A percentile compares a stretch with the other conserved stretches of the same genome.
Evolutionary conservation across 1,140 invertebrate species (phyloP).

Genomic region (Schlechtendalia chinensis): DNA sequence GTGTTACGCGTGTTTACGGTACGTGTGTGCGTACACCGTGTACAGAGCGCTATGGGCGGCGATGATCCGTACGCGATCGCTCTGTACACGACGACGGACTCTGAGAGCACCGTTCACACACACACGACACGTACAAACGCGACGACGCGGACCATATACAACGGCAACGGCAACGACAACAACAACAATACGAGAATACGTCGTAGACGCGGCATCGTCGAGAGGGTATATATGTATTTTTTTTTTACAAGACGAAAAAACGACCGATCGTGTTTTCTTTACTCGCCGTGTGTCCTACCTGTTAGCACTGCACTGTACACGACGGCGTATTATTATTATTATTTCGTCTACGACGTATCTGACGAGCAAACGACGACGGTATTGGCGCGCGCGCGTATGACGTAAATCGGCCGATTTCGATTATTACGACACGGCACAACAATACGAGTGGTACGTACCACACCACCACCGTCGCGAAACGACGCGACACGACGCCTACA

Average conservation of each 20-base stretch:
- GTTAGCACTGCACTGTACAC: neutral
- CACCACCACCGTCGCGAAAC: no score
- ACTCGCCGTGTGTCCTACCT: neutral
- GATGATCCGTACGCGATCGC: no score
- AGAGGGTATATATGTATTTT: neutral
- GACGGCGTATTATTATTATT: neutral
- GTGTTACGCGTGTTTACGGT: neutral
- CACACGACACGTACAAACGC: neutral
- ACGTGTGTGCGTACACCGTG: no score
- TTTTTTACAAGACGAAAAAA: neutral
- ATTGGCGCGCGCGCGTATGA: neutral
- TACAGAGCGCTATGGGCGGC: no score
- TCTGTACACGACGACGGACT: neutral
- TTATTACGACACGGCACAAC: neutral
- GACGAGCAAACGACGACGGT: neutral
- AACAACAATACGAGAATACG: neutral
- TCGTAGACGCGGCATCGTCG: no score
- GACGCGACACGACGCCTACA: no score
- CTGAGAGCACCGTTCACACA: neutral
- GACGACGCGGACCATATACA: neutral
- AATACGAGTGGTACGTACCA: no score
- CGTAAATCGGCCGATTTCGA: constrained; percentile 17
- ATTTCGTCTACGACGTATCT: neutral
- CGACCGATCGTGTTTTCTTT: neutral
- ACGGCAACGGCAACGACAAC: neutral